Evolutionary conservation across 2,797 vertebrate genomes (phyloP), one percentile per base, ranked within the genome.

Genomic region (Arnoldichthys spilopterus): DNA sequence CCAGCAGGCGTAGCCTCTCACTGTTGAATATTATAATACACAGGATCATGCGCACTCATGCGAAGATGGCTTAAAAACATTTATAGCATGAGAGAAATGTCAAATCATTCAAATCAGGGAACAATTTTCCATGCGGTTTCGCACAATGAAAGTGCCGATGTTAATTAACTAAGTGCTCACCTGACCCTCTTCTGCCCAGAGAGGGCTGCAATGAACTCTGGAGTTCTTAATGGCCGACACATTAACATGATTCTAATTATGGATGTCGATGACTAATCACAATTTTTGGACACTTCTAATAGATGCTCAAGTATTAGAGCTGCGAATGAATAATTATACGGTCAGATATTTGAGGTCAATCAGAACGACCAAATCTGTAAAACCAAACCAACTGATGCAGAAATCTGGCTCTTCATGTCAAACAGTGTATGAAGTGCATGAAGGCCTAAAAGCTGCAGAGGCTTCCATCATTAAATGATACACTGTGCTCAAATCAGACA

Each of bases 131-230:
- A 0, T 28, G 56, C 58, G 8, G 32, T 40, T 64, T 40, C 3
- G 2, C 62, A 64, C 37, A 43, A 43, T 22, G 32, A 66, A 66
- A 40, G 64, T 22, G 2, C 64, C 13, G 22, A 8, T 26, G 37
- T 67, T 67, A 67, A 67, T 67, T 67, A 67, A 67, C 40, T 45
- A 43, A 67, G 16, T 45, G 64, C 40, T 45, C 22, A 45, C 37
- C 40, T 67, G 37, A 67, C 64, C 40, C 64, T 67, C 64, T 47
- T 43, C 61, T 63, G 61, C 20, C 40, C n/a, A 47, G 22, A 47
- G 40, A 15, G 40, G 28, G 13, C 22, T 18, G 22, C n/a, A 22
- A 67, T 67, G 64, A 67, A 67, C 64, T 67, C 64, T 45, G 64
- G 22, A 26, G 37, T 43, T 67, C 40, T 67, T 67, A 67, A 43